Base-by-base conservation (phyloP, 1,140 invertebrate genomes). In the Cotesia vestalis region DNA sequence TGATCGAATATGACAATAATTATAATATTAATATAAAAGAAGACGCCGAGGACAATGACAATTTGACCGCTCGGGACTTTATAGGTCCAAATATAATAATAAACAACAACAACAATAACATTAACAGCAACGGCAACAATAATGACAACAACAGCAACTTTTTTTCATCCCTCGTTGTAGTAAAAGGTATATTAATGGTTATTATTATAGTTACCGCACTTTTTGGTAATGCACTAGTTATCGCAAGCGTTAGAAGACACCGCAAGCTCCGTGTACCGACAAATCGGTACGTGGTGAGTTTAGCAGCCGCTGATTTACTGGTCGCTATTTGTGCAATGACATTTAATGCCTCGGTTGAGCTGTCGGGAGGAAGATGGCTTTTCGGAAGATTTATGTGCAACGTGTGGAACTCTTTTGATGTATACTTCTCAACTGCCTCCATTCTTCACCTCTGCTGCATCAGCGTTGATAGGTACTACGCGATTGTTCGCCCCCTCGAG, bases 391-490 rank as follows among this genome's bases (percentile, higher is more conserved):
- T 93, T 75, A 93, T 97, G 91, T 98, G 97, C 89, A 95, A 98
- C 87, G 89, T 98, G 73, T 98, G 95, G 91, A 97, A 97, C 84
- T 95, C 95, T 12, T 89, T 97, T 76, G 97, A 98, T 83, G 97
- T 98, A 4, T 95, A 98, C 79, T 98, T 98, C 83, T 96, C 94
- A 40, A 98, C 96, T 6, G 95, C 95, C 0, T 96, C 95, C 40
- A 98, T 98, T 57, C 88, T 98, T 4, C 96, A 98, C 85, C 88
- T 98, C 5, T 98, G 96, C 83, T 98, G 96, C 81, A 98, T 98
- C 80, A 94, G 93, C 66, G 94, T 98, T 34, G 97, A 98, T 83
- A 89, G 96, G 77, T 96, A 96, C 79, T 96, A 95, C 82, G 95
- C 95, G 51, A 96, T 97, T 59, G 94, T 96, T 34, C 90, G 93